Evolutionary conservation across 2,888 invertebrate species (phyloP).

Genomic region (Drosophila lutescens): DNA sequence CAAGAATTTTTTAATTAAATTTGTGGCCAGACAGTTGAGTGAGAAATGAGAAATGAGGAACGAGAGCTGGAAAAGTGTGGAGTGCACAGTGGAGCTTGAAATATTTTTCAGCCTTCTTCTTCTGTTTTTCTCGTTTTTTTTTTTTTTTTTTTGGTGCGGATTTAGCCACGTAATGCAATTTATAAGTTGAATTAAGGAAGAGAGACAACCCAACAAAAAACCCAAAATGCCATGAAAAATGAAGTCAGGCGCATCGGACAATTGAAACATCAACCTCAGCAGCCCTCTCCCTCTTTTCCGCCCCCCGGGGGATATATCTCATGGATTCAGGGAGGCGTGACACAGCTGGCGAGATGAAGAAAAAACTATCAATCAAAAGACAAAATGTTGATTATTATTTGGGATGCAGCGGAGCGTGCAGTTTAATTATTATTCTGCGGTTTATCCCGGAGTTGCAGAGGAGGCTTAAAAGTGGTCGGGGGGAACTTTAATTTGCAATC

Average conservation of each 20-base stretch:
- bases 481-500: conserved; percentile 19
- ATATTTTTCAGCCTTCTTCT: conserved; percentile 28
- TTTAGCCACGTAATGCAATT: conserved; percentile 72
- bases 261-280: conserved; percentile 46
- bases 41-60: conserved; percentile 68
- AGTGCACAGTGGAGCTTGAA: conserved; percentile 62
- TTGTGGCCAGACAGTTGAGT: conserved; percentile 73
- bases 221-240: conserved; percentile 67
- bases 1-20: conserved; percentile 78
- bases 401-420: conserved; percentile 62
- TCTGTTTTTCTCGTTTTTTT: conserved; percentile 29
- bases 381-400: conserved; percentile 66
- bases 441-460: conserved; percentile 10
- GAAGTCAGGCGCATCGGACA: conserved; percentile 64
- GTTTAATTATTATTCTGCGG: conserved; percentile 61
- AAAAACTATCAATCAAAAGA: conserved; percentile 75
- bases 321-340: conserved; percentile 42
- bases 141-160: conserved; percentile 18
- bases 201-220: conserved; percentile 53
- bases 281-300: not conserved
- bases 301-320: conserved; percentile 17
- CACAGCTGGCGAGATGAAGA: conserved; percentile 26
- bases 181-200: conserved; percentile 56
- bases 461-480: not conserved
- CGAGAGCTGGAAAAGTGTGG: conserved; percentile 34